Conservation (phyloP, 2,797 vertebrate genomes). For the Oryzias sinensis region DNA sequence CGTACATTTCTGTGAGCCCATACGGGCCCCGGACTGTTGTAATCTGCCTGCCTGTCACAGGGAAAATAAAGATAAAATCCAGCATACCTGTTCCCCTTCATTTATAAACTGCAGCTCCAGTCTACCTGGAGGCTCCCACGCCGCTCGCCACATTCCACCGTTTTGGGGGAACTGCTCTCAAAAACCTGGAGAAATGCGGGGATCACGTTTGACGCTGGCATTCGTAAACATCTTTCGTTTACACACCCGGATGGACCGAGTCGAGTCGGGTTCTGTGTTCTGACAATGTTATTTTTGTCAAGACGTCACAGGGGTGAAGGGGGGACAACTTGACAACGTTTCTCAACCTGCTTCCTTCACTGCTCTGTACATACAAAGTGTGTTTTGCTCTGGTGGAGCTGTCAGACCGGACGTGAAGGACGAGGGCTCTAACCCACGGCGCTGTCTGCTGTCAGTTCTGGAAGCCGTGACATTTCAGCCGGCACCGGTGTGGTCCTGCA, state of each 20-base stretch:
- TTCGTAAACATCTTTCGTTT: slow-evolving; percentile 22
- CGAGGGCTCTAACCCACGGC: slow-evolving; percentile 10
- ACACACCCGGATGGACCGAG: background rate
- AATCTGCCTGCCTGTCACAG: slow-evolving; percentile 57
- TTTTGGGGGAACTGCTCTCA: slow-evolving; percentile 6
- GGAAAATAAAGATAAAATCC: slow-evolving; percentile 45
- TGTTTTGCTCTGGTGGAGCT: slow-evolving; percentile 16
- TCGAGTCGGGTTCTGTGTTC: too few relatives aligned
- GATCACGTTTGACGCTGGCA: slow-evolving; percentile 12
- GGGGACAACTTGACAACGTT: background rate
- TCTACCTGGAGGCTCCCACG: slow-evolving; percentile 29
- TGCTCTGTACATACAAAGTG: slow-evolving; percentile 4
- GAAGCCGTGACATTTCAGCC: slow-evolving; percentile 3
- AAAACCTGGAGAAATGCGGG: slow-evolving; percentile 10
- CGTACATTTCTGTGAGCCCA: slow-evolving; percentile 37
- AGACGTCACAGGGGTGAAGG: background rate
- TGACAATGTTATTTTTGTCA: background rate
- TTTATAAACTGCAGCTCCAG: slow-evolving; percentile 50
- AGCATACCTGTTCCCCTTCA: slow-evolving; percentile 59
- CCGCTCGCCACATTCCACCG: background rate
- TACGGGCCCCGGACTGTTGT: slow-evolving; percentile 30
- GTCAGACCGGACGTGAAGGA: slow-evolving; percentile 23
- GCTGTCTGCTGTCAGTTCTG: slow-evolving; percentile 18
- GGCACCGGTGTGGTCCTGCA: background rate
- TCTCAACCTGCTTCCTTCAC: background rate